Evolutionary conservation across 2,888 invertebrate species (phyloP), one percentile per base, ranked within the genome.

Genomic region (Polymixis lichenea): DNA sequence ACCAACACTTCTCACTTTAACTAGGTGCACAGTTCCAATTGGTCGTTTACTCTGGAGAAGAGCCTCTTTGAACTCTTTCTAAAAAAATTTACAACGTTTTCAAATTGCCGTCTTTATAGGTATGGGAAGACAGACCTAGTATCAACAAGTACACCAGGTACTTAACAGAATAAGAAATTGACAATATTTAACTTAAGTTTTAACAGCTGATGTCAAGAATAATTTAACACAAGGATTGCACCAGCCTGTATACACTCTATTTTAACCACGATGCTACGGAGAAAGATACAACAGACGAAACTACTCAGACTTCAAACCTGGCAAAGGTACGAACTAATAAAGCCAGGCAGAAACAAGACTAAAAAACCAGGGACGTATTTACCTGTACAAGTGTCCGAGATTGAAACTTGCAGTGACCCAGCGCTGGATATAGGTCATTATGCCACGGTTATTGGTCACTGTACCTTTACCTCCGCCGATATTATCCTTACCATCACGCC

Each of bases 391-490:
- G 64, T 64, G 74, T 77, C 77, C 77, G 72, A 80, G 62, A 77
- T 81, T 75, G 65, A 82, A 56, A 80, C 64, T 62, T 67, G 49
- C 61, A 62, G 22, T 51, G 61, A 32, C 76, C 65, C 32, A 55
- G 75, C 13, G 46, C 75, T 51, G 62, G 15, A 82, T 62, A 75
- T 82, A 76, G 82, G 78, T 78, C 82, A 82, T 61, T 32, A 75
- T 82, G 82, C 46, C 78, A 76, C 22, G 56, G 66, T 13, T 73
- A 81, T 78, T 75, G 66, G 82, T 67, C 61, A 75, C 11, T 55
- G 17, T 22, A 51, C 55, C 49, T 56, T 56, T 61, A 38, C 22
- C 11, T 66, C 56, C 32, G 61, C 17, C 38, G 55, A 65, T 43
- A 66, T 46, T 8, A 68, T 75, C 61, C 11, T 17, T 49, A 25